Evolutionary conservation across 2,888 invertebrate species (phyloP), one percentile per base, ranked within the genome.

Genomic region (Furcula furcula): DNA sequence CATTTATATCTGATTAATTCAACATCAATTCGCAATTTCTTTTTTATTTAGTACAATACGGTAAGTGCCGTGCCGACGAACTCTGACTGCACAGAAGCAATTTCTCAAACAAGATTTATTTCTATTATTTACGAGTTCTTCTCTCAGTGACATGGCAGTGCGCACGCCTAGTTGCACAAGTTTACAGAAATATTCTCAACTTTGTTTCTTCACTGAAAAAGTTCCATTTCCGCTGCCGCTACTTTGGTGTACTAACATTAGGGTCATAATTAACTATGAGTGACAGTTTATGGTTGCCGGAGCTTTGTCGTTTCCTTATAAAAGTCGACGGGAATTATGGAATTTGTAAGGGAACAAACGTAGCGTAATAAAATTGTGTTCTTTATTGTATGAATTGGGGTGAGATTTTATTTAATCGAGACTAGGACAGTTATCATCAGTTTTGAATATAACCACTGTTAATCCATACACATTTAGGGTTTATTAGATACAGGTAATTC

Each of bases 221-320:
- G 36, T 34, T 33, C 31, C 35, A 30, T 46, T 47, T 44, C 14
- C 12, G 6, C 34, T 34, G 39, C 27, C 11, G 22, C 12, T 9
- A 25, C 36, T 28, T 36, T 40, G 45, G 35, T 51, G 37, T 47
- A 33, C 44, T 49, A 46, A 47, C 42, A 51, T 55, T 52, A 47
- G 40, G 38, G 47, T 51, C 61, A 49, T 58, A 65, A 67, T 69
- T 64, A 65, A 69, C 42, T 52, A 55, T 57, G 61, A 68, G 55
- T 65, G 69, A 66, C 66, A 69, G 52, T 66, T 46, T 61, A 67
- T 65, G 61, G 46, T 54, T 54, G 47, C 47, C 48, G 49, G 45
- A 54, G 54, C 44, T 58, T 56, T 51, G 62, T 55, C 47, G 54
- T 59, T 65, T 65, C 60, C 63, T 62, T 54, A 65, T 62, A 64